Evolutionary conservation across 2,797 vertebrate genomes (phyloP).

Genomic region (Sebastes hubbsi): DNA sequence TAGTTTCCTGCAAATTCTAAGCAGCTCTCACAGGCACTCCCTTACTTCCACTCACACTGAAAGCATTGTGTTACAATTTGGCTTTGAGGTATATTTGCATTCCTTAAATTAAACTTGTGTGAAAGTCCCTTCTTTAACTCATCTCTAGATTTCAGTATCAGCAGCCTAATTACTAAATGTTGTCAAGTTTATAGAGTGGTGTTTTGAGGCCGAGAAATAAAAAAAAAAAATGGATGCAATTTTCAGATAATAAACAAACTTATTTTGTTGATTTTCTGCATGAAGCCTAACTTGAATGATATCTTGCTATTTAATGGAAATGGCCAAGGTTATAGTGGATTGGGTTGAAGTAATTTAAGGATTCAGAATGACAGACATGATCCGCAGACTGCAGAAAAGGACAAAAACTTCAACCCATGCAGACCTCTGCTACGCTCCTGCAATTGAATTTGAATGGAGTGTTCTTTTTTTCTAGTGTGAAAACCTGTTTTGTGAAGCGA

Average conservation of each 20-base stretch:
- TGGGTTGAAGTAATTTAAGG: neutral
- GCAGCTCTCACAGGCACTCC: neutral
- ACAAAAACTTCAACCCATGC: neutral
- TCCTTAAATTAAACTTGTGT: slow-evolving; percentile 20
- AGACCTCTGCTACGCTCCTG: neutral
- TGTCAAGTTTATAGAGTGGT: neutral
- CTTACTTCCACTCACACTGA: slow-evolving; percentile 12
- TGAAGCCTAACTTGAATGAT: neutral
- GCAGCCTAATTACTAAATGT: neutral
- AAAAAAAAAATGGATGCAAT: neutral
- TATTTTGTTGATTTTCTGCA: neutral
- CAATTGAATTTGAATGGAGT: neutral
- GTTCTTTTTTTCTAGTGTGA: neutral
- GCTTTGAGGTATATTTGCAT: slow-evolving; percentile 25
- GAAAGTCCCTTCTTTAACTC: neutral
- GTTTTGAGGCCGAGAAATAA: neutral
- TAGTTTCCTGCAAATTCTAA: slow-evolving; percentile 7
- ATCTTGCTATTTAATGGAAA: neutral
- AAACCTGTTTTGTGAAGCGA: neutral
- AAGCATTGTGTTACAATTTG: slow-evolving; percentile 27
- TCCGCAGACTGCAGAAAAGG: neutral
- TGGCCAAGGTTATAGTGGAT: neutral
- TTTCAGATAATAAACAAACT: neutral
- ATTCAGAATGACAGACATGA: neutral
- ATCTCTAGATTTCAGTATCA: neutral